Evolutionary conservation across 2,888 invertebrate species (phyloP).

Genomic region (Incurvaria masculella): DNA sequence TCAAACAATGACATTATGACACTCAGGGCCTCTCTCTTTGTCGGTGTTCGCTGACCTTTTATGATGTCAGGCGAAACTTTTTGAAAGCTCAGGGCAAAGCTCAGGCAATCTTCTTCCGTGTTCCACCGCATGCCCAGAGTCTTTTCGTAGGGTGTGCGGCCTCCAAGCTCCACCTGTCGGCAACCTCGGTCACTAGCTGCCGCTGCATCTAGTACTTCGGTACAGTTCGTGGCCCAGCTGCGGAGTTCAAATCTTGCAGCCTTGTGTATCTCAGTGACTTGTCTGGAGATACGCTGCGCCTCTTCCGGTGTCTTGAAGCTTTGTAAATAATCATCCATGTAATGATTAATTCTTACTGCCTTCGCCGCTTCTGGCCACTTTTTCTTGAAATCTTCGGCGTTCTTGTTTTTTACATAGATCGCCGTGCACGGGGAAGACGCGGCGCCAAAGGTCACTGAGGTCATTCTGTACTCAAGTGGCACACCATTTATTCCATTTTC

Average conservation of each 20-base stretch:
- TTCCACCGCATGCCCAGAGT: conserved; percentile 18
- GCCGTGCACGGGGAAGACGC: conserved; percentile 9
- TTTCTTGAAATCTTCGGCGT: conserved; percentile 10
- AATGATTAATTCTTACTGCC: conserved; percentile 17
- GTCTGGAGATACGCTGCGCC: conserved; percentile 12
- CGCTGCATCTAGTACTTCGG: conserved; percentile 10
- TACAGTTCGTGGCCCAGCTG: conserved; percentile 20
- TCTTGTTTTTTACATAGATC: conserved; percentile 12
- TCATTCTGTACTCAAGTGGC: conserved; percentile 16
- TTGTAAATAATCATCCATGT: conserved; percentile 21
- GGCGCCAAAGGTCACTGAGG: conserved; percentile 19
- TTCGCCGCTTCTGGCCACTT: conserved; percentile 12
- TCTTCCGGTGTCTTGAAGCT: conserved; percentile 15
- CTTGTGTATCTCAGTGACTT: conserved; percentile 12
- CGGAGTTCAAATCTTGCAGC: conserved; percentile 12
- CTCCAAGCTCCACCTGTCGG: conserved; percentile 3
- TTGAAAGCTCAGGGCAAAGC: conserved; percentile 13
- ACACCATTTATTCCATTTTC: conserved; percentile 8
- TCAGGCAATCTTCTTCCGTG: conserved; percentile 11
- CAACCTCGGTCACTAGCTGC: no score
- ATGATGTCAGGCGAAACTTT: no score
- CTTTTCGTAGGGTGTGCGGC: conserved; percentile 7
- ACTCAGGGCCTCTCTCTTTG: conserved; percentile 20
- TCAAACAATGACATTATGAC: no score
- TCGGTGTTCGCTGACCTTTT: conserved; percentile 13